Conservation (phyloP, 2,797 vertebrate genomes). For the Cyclopterus lumpus region DNA sequence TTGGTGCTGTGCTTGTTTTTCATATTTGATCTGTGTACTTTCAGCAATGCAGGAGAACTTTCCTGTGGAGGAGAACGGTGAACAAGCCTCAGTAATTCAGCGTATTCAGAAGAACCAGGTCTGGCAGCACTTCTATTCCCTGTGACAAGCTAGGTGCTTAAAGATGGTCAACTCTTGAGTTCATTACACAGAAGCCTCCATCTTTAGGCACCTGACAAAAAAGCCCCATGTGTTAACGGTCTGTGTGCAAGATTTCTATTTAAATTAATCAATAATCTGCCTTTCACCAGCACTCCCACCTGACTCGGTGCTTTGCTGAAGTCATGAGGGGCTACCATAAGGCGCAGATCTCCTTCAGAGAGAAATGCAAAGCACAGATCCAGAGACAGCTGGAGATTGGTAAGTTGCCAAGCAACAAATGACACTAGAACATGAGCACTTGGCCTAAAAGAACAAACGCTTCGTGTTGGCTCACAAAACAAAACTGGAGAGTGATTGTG, state of each 20-base stretch:
- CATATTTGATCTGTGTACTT: constrained; percentile 12
- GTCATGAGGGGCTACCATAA: constrained; percentile 89
- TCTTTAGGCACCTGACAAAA: neutral
- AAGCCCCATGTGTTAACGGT: neutral
- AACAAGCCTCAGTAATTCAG: constrained; percentile 62
- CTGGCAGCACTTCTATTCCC: constrained; percentile 3
- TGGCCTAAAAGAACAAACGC: neutral
- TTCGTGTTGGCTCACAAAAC: neutral
- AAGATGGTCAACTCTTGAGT: neutral
- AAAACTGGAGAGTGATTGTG: neutral
- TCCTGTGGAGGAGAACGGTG: constrained; percentile 47
- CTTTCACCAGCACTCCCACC: constrained; percentile 85
- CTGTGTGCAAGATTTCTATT: neutral
- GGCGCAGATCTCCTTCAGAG: constrained; percentile 88
- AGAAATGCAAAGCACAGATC: constrained; percentile 91
- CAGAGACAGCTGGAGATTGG: constrained; percentile 85
- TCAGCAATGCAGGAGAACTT: constrained; percentile 70
- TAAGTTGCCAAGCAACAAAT: constrained; percentile 61
- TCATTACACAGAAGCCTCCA: neutral
- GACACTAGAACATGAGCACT: neutral
- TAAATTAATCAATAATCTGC: neutral
- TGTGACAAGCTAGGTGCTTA: constrained; percentile 2
- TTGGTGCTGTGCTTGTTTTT: neutral
- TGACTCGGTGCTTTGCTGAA: constrained; percentile 91
- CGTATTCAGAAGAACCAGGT: constrained; percentile 83